Evolutionary conservation across 2,113 vertebrate species (phyloP), one percentile per base, ranked within the genome.

Genomic region (Triplophysa tibetana): DNA sequence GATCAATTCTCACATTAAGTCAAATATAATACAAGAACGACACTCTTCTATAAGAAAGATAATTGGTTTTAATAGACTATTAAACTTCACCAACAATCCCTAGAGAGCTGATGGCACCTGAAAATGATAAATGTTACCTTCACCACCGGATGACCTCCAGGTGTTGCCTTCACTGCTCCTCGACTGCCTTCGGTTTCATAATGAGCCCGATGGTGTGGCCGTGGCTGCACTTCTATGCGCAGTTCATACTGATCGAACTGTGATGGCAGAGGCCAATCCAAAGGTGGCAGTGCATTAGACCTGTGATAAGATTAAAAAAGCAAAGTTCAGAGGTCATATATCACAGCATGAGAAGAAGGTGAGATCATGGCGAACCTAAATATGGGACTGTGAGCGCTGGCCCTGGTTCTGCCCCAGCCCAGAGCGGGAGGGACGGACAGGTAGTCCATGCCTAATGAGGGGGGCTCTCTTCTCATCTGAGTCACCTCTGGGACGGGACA

Each of bases 131-230:
- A 19, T 24, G 0, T 69, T 21, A 97, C 96, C 95, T 97, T 97
- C 74, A 97, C 93, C 1, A 97, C 86, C 0, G 96, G 96, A 83
- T 96, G 96, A 23, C 96, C 96, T 0, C 93, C 91, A 0, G 94
- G 95, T 0, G 91, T 82, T 4, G 96, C 95, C 87, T 97, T 97
- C 68, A 97, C 96, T 0, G 96, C 96, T 13, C 96, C 96, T 52
- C 96, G 86, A 86, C 95, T 97, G 74, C 96, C 96, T 86, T 97
- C 96, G 0, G 96, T 97, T 90, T 97, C 96, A 2, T 97, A 97
- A 87, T 97, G 96, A 63, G 96, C 96, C 8, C 96, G 90, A 82
- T 97, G 96, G 84, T 97, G 95, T 0, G 94, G 93, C 19, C 95
- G 90, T 1, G 96, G 96, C 89, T 97, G 95, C 33, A 96, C 94